These are phyloP conservation scores for Caenorhabditis zanzibari DNA, from an alignment of 2,888 invertebrate species.

Conservation along the genomic window DNA sequence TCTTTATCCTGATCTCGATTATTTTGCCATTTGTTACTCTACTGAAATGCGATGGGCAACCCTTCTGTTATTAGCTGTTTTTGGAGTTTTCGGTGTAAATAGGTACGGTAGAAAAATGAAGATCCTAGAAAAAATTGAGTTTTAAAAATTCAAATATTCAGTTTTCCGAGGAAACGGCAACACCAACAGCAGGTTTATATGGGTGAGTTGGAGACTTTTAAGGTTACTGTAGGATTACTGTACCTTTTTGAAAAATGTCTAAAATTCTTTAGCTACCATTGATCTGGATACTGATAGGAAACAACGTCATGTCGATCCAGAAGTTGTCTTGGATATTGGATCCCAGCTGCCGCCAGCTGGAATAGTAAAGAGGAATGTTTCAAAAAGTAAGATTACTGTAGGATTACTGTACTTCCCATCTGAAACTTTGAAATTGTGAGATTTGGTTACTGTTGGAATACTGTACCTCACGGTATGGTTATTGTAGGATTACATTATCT, in stretches of 20 bases:
- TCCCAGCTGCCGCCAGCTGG: constrained; percentile 17
- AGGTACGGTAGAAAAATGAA: constrained; percentile 8
- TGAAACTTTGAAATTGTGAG: not conserved
- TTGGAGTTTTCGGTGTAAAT: constrained; percentile 22
- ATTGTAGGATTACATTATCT: too few relatives aligned
- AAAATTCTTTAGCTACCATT: constrained; percentile 29
- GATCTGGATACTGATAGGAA: constrained; percentile 43
- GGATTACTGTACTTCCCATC: not conserved
- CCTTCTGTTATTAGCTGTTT: not conserved
- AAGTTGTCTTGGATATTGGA: constrained; percentile 29
- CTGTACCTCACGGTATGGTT: too few relatives aligned
- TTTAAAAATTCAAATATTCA: constrained; percentile 6
- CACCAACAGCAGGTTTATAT: constrained; percentile 28
- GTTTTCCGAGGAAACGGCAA: constrained; percentile 27
- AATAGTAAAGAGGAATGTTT: constrained; percentile 20
- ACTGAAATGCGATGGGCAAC: constrained; percentile 29
- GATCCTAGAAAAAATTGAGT: not conserved
- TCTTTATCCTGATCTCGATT: not conserved
- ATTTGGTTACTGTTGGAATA: not conserved
- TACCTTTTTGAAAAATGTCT: not conserved
- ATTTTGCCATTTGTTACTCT: constrained; percentile 3
- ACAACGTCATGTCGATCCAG: constrained; percentile 18
- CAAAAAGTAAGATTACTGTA: constrained; percentile 13
- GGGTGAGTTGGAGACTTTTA: constrained; percentile 33
- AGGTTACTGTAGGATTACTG: not conserved